Evolutionary conservation across 2,888 invertebrate species (phyloP).

Genomic region (Lagria hirta): DNA sequence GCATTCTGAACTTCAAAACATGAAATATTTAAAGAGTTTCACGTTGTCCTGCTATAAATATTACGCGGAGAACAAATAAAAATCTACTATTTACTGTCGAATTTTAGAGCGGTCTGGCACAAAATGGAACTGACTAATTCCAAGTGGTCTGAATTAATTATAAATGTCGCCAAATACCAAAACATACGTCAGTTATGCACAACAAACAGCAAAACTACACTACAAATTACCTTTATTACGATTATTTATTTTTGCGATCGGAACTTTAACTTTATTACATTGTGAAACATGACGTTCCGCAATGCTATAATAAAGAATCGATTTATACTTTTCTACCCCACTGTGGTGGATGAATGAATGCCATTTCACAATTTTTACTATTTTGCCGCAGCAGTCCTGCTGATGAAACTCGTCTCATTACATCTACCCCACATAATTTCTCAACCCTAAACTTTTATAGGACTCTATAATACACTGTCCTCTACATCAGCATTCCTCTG

Average conservation of each 20-base stretch:
- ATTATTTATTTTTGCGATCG: conserved; percentile 15
- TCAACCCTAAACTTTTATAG: conserved; percentile 21
- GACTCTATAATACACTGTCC: conserved; percentile 15
- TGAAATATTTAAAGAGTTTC: conserved; percentile 29
- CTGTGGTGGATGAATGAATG: too few relatives aligned
- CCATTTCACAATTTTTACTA: conserved; percentile 20
- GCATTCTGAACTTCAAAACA: conserved; percentile 22
- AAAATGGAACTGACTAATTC: conserved; percentile 21
- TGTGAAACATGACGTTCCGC: conserved; percentile 12
- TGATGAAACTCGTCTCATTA: conserved; percentile 21
- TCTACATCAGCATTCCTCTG: conserved; percentile 18
- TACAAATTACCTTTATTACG: too few relatives aligned
- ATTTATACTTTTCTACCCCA: conserved; percentile 11
- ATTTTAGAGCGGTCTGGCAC: conserved; percentile 20
- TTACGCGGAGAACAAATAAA: conserved; percentile 24
- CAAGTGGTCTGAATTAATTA: conserved; percentile 23
- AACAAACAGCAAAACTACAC: too few relatives aligned
- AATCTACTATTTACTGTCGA: conserved; percentile 27
- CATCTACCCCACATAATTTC: conserved; percentile 20
- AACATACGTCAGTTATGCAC: conserved; percentile 13
- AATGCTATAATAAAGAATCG: conserved; percentile 17
- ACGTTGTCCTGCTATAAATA: conserved; percentile 28
- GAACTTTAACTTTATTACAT: conserved; percentile 7
- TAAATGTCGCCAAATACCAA: conserved; percentile 11
- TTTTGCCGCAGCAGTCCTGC: conserved; percentile 13